Evolutionary conservation across 2,797 vertebrate species (phyloP).

Genomic region (Liasis olivaceus): DNA sequence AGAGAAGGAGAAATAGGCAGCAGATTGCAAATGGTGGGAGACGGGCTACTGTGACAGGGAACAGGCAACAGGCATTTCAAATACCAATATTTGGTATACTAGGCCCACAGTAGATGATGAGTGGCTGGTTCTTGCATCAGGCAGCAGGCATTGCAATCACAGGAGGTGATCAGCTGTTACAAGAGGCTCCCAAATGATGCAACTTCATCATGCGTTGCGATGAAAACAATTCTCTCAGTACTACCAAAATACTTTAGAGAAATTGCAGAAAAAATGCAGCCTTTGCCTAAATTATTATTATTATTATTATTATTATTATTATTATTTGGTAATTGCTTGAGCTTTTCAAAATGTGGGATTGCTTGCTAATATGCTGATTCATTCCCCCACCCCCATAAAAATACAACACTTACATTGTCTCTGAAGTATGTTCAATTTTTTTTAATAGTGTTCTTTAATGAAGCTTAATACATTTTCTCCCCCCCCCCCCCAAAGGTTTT

Average conservation of each 20-base stretch:
- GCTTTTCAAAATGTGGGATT: slow-evolving; percentile 26
- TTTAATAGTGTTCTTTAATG: slow-evolving; percentile 18
- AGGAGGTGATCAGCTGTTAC: background rate
- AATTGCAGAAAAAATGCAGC: slow-evolving; percentile 40
- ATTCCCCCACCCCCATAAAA: background rate
- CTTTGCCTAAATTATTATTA: slow-evolving; percentile 5
- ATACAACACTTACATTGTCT: background rate
- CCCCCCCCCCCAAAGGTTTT: slow-evolving; percentile 36
- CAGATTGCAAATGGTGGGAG: background rate
- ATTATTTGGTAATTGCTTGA: slow-evolving; percentile 31
- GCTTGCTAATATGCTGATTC: slow-evolving; percentile 46
- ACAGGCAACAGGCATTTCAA: background rate
- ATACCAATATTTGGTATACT: background rate
- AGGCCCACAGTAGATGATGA: background rate
- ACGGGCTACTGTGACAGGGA: background rate
- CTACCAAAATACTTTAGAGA: slow-evolving; percentile 37
- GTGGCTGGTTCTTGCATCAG: background rate
- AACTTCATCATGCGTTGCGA: background rate
- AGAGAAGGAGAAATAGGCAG: background rate
- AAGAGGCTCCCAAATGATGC: background rate
- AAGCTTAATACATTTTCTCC: slow-evolving; percentile 51
- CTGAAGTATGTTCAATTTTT: slow-evolving; percentile 10
- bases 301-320: background rate
- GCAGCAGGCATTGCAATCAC: background rate
- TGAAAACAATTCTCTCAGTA: background rate